A percentile compares a stretch with the other conserved stretches of the same genome.
These are phyloP conservation scores for Ploceus nigricollis DNA, from an alignment of 2,113 vertebrate species.

Conservation along the genomic window DNA sequence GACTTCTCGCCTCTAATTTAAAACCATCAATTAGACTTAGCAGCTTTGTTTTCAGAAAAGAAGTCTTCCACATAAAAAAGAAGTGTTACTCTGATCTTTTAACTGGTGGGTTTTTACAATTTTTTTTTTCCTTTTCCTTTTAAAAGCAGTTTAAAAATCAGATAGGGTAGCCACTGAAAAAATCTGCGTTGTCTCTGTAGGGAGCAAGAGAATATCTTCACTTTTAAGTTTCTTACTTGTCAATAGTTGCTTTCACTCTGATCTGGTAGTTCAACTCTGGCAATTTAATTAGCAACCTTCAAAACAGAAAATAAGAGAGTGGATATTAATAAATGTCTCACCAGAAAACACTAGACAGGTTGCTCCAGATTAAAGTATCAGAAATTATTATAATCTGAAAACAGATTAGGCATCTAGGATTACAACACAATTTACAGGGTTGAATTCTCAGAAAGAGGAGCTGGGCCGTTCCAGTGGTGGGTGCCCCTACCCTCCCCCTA, in stretches of 20 bases:
- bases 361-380: neutral
- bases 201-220: neutral
- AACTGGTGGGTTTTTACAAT: neutral
- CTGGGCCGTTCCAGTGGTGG: neutral
- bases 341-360: neutral
- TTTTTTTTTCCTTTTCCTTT: neutral
- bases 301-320: conserved; percentile 27
- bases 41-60: neutral
- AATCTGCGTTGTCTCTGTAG: neutral
- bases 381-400: neutral
- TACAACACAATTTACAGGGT: neutral
- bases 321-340: neutral
- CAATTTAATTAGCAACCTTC: conserved; percentile 91
- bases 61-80: neutral
- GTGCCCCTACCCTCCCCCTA: neutral
- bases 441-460: neutral
- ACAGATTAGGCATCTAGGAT: neutral
- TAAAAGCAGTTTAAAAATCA: conserved; percentile 7
- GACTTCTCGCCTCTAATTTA: neutral
- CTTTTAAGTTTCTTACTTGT: conserved; percentile 84
- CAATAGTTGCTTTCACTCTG: conserved; percentile 94
- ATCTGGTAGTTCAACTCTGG: conserved; percentile 96
- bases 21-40: neutral
- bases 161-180: neutral
- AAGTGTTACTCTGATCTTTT: neutral